Percentiles rank a stretch among this genome's conserved stretches.
Evolutionary conservation across 2,888 invertebrate species (phyloP).

Genomic region (Metopia argyrocephala): DNA sequence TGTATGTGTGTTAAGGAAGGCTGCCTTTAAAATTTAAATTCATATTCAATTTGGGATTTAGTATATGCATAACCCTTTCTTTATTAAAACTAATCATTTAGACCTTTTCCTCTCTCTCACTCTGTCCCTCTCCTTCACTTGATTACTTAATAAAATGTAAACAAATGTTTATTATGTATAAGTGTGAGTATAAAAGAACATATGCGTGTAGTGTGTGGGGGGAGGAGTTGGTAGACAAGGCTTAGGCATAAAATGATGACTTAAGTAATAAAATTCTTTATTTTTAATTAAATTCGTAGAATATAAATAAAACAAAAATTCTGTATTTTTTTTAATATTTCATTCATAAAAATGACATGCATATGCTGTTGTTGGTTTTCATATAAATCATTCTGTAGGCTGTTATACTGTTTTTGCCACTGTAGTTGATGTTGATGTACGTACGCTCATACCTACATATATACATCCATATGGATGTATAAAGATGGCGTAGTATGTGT

Average conservation of each 20-base stretch:
- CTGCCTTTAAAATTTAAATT: no score
- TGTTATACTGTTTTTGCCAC: no score
- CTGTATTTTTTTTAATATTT: slow-evolving; percentile 24
- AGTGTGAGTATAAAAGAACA: neutral
- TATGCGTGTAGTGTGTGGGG: neutral
- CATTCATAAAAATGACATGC: slow-evolving; percentile 52
- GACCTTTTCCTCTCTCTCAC: neutral
- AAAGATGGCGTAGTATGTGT: neutral
- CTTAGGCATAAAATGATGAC: slow-evolving; percentile 10
- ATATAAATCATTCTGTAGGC: neutral
- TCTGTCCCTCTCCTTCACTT: neutral
- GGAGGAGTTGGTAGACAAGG: slow-evolving; percentile 10
- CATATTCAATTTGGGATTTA: neutral
- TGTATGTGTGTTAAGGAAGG: no score
- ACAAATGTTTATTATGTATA: neutral
- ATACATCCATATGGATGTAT: neutral
- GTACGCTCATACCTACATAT: neutral
- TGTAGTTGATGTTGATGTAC: neutral
- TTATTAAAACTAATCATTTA: neutral
- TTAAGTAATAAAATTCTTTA: slow-evolving; percentile 55
- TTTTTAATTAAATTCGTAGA: slow-evolving; percentile 60
- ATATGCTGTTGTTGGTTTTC: slow-evolving; percentile 21
- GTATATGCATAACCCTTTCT: slow-evolving; percentile 43
- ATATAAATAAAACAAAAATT: slow-evolving; percentile 36
- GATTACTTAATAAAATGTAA: neutral